Evolutionary conservation across 2,888 invertebrate species (phyloP).

Genomic region (Stramonita haemastoma): DNA sequence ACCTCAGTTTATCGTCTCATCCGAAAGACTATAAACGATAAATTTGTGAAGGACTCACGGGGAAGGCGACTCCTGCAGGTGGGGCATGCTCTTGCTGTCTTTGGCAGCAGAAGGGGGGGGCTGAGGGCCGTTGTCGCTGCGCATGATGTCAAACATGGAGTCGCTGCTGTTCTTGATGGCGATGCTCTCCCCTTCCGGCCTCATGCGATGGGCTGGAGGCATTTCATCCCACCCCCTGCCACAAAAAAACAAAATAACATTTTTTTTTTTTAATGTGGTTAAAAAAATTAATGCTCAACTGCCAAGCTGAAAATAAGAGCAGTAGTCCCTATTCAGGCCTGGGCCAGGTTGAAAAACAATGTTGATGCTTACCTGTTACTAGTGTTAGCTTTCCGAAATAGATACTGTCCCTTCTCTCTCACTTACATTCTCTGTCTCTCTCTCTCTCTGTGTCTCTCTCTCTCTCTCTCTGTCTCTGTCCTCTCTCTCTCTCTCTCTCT

Average conservation of each 20-base stretch:
- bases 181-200: slow-evolving; percentile 69
- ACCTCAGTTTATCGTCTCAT: too few species aligned
- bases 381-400: too few species aligned
- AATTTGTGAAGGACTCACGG: slow-evolving; percentile 59
- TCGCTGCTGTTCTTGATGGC: slow-evolving; percentile 61
- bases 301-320: background rate
- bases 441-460: too few species aligned
- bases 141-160: slow-evolving; percentile 60
- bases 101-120: slow-evolving; percentile 50
- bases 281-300: background rate
- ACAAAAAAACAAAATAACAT: background rate
- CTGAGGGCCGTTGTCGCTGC: slow-evolving; percentile 48
- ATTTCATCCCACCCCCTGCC: slow-evolving; percentile 69
- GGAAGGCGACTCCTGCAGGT: slow-evolving; percentile 58
- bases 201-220: slow-evolving; percentile 63
- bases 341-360: background rate
- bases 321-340: background rate
- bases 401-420: too few species aligned
- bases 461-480: too few species aligned
- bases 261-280: background rate
- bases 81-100: slow-evolving; percentile 54
- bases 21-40: too few species aligned
- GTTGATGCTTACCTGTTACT: too few species aligned
- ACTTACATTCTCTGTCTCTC: too few species aligned
- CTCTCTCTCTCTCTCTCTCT: too few species aligned